phyloP scores from a whole-genome alignment of 2,797 vertebrate genomes.

The Alfaro cultratus region DNA sequence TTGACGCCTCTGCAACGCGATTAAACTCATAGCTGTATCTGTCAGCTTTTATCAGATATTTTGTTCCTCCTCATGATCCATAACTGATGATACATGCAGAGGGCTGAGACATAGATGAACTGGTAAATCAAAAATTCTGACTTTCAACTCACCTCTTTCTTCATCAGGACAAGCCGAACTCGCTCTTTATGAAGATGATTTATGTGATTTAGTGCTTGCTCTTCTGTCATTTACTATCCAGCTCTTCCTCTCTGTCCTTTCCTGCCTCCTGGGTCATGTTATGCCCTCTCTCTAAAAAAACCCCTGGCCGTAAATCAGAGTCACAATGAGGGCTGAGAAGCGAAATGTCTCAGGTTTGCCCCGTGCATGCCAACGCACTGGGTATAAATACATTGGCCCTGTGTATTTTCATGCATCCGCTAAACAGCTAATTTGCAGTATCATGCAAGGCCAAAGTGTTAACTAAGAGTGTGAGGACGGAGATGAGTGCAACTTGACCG shows the following conservation, averaged over 20 bases:
- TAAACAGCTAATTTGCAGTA: constrained; percentile 9
- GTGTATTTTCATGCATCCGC: constrained; percentile 20
- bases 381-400: constrained; percentile 49
- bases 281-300: constrained; percentile 29
- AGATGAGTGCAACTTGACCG: constrained; percentile 12
- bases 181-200: neutral
- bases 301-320: constrained; percentile 62
- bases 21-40: neutral
- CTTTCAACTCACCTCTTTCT: neutral
- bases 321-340: constrained; percentile 24
- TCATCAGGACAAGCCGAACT: neutral
- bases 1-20: neutral
- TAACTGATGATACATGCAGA: neutral
- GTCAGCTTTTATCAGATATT: neutral
- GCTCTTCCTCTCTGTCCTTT: constrained; percentile 23
- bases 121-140: neutral
- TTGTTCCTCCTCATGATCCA: neutral
- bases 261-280: constrained; percentile 15
- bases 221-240: constrained; percentile 8
- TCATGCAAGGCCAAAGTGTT: constrained; percentile 20
- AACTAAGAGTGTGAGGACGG: constrained; percentile 12
- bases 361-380: constrained; percentile 11
- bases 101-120: neutral
- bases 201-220: constrained; percentile 1
- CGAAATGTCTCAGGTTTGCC: constrained; percentile 20